A percentile compares a stretch with the other conserved stretches of the same genome.
Conservation (phyloP, 2,113 vertebrate species). For the Oxyruncus cristatus region DNA sequence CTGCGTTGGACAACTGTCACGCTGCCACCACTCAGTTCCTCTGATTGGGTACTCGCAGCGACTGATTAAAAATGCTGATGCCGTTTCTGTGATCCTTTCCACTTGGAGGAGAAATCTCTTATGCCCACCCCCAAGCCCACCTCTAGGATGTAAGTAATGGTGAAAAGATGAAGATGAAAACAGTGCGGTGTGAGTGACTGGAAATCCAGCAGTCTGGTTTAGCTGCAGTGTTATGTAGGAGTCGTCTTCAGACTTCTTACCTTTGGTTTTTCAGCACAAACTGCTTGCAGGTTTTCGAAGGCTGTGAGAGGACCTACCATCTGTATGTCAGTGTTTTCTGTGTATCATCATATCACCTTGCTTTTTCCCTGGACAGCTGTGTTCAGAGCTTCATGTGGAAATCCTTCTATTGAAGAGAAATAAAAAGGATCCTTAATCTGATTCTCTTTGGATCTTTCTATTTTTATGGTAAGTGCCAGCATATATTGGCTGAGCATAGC, state of each 20-base stretch:
- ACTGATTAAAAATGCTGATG: slow-evolving; percentile 78
- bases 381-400: slow-evolving; percentile 59
- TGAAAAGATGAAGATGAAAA: slow-evolving; percentile 46
- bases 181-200: slow-evolving; percentile 50
- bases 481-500: slow-evolving; percentile 63
- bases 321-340: background rate
- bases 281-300: slow-evolving; percentile 61
- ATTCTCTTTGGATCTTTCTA: slow-evolving; percentile 78
- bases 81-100: slow-evolving; percentile 60
- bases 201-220: slow-evolving; percentile 43
- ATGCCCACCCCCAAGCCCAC: slow-evolving; percentile 22
- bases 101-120: slow-evolving; percentile 55
- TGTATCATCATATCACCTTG: slow-evolving; percentile 36
- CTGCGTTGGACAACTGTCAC: slow-evolving; percentile 60
- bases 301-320: slow-evolving; percentile 30
- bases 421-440: slow-evolving; percentile 63
- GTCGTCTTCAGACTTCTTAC: slow-evolving; percentile 61
- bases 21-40: slow-evolving; percentile 58
- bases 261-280: slow-evolving; percentile 52
- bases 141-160: slow-evolving; percentile 50
- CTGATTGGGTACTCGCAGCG: slow-evolving; percentile 77
- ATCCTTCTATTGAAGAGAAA: slow-evolving; percentile 46
- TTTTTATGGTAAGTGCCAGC: slow-evolving; percentile 87
- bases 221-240: slow-evolving; percentile 58
- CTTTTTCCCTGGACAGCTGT: slow-evolving; percentile 27